Evolutionary conservation across 2,113 vertebrate genomes (phyloP), one percentile per base, ranked within the genome.

Genomic region (Alectura lathami): DNA sequence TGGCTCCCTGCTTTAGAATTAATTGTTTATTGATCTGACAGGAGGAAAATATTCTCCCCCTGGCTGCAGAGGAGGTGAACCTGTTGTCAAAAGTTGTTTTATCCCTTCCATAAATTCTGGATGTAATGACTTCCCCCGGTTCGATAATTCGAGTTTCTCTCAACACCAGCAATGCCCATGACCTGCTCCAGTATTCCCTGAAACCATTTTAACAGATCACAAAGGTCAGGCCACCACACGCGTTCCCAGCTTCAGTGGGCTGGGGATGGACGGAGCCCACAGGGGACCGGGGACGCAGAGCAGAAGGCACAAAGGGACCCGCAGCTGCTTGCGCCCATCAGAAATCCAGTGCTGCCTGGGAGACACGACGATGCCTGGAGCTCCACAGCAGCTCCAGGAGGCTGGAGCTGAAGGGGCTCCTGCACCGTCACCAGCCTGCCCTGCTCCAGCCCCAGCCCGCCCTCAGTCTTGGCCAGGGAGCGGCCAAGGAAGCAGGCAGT

Each of bases 21-120:
- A 94, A 96, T 96, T 96, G 96, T 94, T 95, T 96, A 96, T 96
- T 34, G 91, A 96, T 95, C 94, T 89, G 2, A 86, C 92, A 64
- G 32, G 77, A 91, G 84, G 92, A 48, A 94, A 94, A 94, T 78
- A 64, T 88, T 90, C 94, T 63, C 94, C 57, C 78, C 70, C 40
- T 16, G 2, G 77, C 91, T 56, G 86, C 24, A 1, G 83, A 88
- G 91, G 80, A 95, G 86, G 14, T 13, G 86, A 94, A 91, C 47
- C 69, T 48, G 27, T 79, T 82, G 94, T 81, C 96, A 89, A 60
- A 84, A 91, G 92, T 75, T 91, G 86, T 78, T 96, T 95, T 95
- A 97, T 93, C 92, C 48, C 95, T 66, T 32, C 91, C 91, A 93
- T 92, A 91, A 97, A 96, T 94, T 75, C 70, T 16, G 34, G 74